A percentile compares a stretch with the other conserved stretches of the same genome.
Evolutionary conservation across 92 coral and sea anemone genomes (phyloP).

Genomic region (Galaxea fascicularis): DNA sequence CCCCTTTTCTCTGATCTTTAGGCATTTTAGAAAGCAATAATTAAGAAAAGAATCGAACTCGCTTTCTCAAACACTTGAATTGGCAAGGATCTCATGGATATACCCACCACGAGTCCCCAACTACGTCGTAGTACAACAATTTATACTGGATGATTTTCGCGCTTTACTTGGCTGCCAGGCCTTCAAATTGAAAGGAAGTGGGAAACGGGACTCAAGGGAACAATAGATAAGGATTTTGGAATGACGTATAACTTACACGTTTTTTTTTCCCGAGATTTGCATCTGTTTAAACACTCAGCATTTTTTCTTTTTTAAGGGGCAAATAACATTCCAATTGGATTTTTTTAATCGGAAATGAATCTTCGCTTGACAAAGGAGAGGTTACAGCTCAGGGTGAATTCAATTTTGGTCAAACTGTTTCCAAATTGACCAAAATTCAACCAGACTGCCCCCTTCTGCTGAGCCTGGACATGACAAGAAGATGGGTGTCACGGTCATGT

Average conservation of each 20-base stretch:
- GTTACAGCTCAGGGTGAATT: conserved; percentile 4
- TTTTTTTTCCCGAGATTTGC: conserved; percentile 3
- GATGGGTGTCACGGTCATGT: too few relatives aligned
- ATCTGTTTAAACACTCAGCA: conserved; percentile 19
- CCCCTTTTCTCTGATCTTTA: conserved; percentile 10
- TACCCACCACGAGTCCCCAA: too few relatives aligned
- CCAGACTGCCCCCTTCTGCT: conserved; percentile 9
- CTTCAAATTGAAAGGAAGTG: not conserved
- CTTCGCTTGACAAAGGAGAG: not conserved
- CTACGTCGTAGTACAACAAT: too few relatives aligned
- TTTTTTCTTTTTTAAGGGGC: not conserved
- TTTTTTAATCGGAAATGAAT: conserved; percentile 9
- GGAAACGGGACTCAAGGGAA: not conserved
- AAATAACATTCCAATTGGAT: not conserved
- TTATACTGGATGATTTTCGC: not conserved
- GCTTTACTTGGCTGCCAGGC: conserved; percentile 15
- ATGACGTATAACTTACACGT: not conserved
- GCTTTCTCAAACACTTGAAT: not conserved
- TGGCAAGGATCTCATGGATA: too few relatives aligned
- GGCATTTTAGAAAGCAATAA: conserved; percentile 8
- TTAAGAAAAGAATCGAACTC: conserved; percentile 12
- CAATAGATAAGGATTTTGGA: conserved; percentile 23
- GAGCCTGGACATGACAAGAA: too few relatives aligned
- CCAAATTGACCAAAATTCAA: not conserved
- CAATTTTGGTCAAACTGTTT: not conserved